phyloP scores from a whole-genome alignment of 2,888 invertebrate species.

The Leptarthrus brevirostris region DNA sequence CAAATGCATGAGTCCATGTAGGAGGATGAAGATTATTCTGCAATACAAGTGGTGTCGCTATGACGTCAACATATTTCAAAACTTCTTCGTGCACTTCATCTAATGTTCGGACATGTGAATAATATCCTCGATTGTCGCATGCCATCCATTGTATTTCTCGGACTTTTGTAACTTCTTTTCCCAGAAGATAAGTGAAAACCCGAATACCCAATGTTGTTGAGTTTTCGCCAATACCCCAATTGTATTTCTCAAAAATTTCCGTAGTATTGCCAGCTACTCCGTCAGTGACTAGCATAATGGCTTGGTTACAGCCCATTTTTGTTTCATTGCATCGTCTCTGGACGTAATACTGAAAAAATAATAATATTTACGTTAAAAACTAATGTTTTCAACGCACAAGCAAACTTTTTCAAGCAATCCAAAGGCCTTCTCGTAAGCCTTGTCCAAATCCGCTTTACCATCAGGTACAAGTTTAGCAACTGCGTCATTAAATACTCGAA shows the following conservation, averaged over 20 bases:
- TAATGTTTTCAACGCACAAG: too few species aligned
- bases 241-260: constrained; percentile 85
- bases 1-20: constrained; percentile 96
- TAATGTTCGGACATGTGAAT: constrained; percentile 92
- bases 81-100: constrained; percentile 98
- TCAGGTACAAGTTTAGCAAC: constrained; percentile 73
- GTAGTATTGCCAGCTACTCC: constrained; percentile 90
- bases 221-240: constrained; percentile 73
- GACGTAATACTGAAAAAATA: constrained; percentile 67
- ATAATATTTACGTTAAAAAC: too few species aligned
- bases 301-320: constrained; percentile 85
- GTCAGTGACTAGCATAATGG: constrained; percentile 97
- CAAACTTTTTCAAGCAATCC: constrained; percentile 79
- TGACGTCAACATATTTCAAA: constrained; percentile 93
- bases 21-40: constrained; percentile 81
- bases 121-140: constrained; percentile 94
- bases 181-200: constrained; percentile 95
- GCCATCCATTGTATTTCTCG: constrained; percentile 94
- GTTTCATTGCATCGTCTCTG: constrained; percentile 70
- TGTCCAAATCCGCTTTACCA: constrained; percentile 85
- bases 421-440: constrained; percentile 87
- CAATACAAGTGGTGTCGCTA: constrained; percentile 85
- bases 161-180: constrained; percentile 91
- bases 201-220: constrained; percentile 84
- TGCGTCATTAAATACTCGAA: constrained; percentile 77